phyloP scores from a whole-genome alignment of 2,888 invertebrate species.

The Neoaliturus tenellus region DNA sequence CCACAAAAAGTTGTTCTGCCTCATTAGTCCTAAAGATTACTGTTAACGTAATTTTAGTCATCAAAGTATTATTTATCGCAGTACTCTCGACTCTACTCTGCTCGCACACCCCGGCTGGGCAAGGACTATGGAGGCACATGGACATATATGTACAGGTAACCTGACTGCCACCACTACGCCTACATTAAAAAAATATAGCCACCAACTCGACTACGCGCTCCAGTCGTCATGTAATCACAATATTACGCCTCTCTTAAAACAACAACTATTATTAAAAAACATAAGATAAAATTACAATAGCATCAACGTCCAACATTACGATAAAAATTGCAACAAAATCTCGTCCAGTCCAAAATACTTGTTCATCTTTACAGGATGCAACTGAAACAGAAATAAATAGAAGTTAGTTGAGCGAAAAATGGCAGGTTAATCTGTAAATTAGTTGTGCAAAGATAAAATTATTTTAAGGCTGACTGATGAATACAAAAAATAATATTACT shows the following conservation, averaged over 20 bases:
- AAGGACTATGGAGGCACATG: conserved; percentile 51
- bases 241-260: conserved; percentile 40
- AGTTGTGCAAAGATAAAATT: too few species aligned
- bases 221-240: conserved; percentile 40
- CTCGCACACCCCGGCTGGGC: too few species aligned
- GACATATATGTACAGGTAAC: conserved; percentile 50
- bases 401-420: too few species aligned
- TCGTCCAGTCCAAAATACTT: conserved; percentile 44
- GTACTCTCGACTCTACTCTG: too few species aligned
- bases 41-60: too few species aligned
- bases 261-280: conserved; percentile 39
- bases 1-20: too few species aligned
- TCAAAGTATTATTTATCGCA: too few species aligned
- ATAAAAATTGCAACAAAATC: conserved; percentile 50
- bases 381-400: conserved; percentile 49
- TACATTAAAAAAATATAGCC: conserved; percentile 53
- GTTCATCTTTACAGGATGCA: conserved; percentile 20
- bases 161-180: conserved; percentile 42
- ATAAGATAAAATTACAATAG: conserved; percentile 48
- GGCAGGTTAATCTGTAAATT: too few species aligned
- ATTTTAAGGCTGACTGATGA: too few species aligned
- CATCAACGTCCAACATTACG: conserved; percentile 38
- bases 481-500: too few species aligned
- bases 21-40: too few species aligned
- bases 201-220: conserved; percentile 34